A percentile compares a stretch with the other conserved stretches of the same genome.
Evolutionary conservation across 2,888 invertebrate species (phyloP).

Genomic region (Alviniconcha strummeri): DNA sequence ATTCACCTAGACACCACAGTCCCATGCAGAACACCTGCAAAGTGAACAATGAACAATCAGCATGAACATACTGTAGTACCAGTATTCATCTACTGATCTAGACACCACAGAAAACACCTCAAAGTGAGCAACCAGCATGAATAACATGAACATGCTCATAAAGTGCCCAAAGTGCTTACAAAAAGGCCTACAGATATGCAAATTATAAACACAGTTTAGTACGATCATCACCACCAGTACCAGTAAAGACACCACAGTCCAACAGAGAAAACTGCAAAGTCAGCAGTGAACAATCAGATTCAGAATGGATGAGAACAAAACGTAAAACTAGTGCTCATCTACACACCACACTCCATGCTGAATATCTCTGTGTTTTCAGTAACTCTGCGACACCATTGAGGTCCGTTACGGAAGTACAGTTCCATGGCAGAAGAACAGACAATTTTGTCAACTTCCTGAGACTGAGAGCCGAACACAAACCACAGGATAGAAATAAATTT

Average conservation of each 20-base stretch:
- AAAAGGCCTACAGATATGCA: too few relatives aligned
- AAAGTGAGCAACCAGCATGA: conserved; percentile 85
- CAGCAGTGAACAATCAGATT: conserved; percentile 81
- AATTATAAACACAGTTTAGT: too few relatives aligned
- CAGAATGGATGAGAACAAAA: conserved; percentile 96
- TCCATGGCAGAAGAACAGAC: too few relatives aligned
- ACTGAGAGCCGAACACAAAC: too few relatives aligned
- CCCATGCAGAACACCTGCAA: conserved; percentile 97
- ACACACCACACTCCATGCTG: conserved; percentile 92
- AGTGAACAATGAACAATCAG: conserved; percentile 78
- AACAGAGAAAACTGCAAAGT: conserved; percentile 88
- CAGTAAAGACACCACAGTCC: conserved; percentile 99
- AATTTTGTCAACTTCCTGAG: too few relatives aligned
- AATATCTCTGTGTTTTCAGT: too few relatives aligned
- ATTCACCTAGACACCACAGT: conserved; percentile 98
- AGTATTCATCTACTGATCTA: conserved; percentile 99
- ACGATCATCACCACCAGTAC: conserved; percentile 88
- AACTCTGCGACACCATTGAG: too few relatives aligned
- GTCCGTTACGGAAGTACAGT: too few relatives aligned
- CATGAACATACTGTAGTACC: conserved; percentile 97
- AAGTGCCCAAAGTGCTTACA: too few relatives aligned
- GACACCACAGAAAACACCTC: conserved; percentile 99
- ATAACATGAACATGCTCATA: conserved; percentile 90
- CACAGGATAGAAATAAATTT: too few relatives aligned
- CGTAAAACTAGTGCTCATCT: conserved; percentile 98